Evolutionary conservation across 2,113 vertebrate genomes (phyloP).

Genomic region (Sinocyclocheilus grahami): DNA sequence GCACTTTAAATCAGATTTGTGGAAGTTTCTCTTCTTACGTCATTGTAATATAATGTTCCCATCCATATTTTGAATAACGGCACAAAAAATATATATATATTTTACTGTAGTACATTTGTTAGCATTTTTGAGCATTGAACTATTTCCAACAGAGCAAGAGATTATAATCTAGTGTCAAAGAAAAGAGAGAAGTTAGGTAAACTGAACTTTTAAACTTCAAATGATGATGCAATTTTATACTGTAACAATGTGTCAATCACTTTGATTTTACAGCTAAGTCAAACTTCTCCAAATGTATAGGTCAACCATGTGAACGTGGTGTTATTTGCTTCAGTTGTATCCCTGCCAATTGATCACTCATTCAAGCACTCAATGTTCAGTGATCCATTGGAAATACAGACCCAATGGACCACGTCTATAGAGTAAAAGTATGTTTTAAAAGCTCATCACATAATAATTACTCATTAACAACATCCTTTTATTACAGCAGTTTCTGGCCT

Average conservation of each 20-base stretch:
- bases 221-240: neutral
- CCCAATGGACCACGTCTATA: neutral
- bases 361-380: neutral
- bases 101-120: constrained; percentile 20
- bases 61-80: constrained; percentile 23
- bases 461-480: constrained; percentile 12
- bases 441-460: constrained; percentile 14
- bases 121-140: constrained; percentile 3
- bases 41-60: constrained; percentile 7
- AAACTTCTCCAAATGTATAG: neutral
- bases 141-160: constrained; percentile 2
- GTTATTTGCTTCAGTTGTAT: neutral
- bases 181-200: neutral
- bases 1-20: constrained; percentile 26
- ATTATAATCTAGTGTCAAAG: neutral
- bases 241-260: neutral
- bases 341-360: neutral
- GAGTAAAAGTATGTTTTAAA: constrained; percentile 8
- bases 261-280: neutral
- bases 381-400: neutral
- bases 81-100: neutral
- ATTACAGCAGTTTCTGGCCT: neutral
- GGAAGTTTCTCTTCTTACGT: constrained; percentile 8
- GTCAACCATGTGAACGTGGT: neutral
- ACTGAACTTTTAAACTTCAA: constrained; percentile 10